Evolutionary conservation across 2,113 vertebrate species (phyloP).

Genomic region (Rafetus swinhoei): DNA sequence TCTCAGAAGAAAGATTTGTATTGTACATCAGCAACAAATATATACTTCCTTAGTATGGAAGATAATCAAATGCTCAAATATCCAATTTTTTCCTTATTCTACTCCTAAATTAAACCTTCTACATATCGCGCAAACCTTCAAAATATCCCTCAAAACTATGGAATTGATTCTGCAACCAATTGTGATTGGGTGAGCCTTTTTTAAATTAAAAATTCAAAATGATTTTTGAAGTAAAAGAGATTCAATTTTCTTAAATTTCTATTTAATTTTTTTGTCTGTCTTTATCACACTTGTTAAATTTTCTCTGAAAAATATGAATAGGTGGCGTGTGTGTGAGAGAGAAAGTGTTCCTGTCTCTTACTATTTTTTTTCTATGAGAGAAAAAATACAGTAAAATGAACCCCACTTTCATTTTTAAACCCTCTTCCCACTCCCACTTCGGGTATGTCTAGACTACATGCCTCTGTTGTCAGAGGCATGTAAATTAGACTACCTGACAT

Average conservation of each 20-base stretch:
- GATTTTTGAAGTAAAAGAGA: neutral
- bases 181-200: neutral
- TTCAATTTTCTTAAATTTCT: neutral
- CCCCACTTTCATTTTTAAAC: neutral
- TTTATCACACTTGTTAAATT: neutral
- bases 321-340: neutral
- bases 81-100: neutral
- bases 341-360: neutral
- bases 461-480: no score
- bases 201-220: neutral
- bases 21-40: neutral
- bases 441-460: no score
- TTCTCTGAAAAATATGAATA: neutral
- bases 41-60: neutral
- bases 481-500: no score
- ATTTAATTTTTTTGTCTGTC: neutral
- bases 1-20: neutral
- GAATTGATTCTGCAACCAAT: constrained; percentile 13
- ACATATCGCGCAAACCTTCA: neutral
- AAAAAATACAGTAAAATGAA: neutral
- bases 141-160: neutral
- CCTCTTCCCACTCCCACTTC: neutral
- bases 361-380: neutral
- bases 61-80: neutral
- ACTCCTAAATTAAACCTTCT: constrained; percentile 17